Base-by-base conservation (phyloP, 2,888 invertebrate genomes). In the Nemotelus nigrinus region DNA sequence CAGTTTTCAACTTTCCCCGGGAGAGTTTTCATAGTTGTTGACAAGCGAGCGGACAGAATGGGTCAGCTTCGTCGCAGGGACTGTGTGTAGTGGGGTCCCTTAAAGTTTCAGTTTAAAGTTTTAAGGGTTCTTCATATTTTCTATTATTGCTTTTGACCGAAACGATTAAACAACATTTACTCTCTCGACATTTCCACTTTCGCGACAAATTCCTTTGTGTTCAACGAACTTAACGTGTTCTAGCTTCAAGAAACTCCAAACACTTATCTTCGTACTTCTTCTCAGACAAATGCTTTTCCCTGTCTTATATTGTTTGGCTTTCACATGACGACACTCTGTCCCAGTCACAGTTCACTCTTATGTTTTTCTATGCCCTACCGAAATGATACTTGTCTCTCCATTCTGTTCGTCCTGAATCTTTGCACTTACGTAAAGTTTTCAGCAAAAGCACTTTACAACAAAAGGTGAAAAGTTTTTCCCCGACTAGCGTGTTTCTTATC, bases 111-210 rank as follows among this genome's bases (percentile, higher is more conserved):
- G 5, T 55, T 43, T 50, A 68, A 72, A 60, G 8, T 74, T 63
- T 39, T 39, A 63, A 63, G 63, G 47, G 47, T 74, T 41, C 63
- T 60, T 74, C 63, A 63, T 74, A 74, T 41, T 74, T 74, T 60
- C 41, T 48, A 48, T 63, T 74, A 63, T 74, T 41, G 48, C 63
- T 63, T 47, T 41, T 60, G 74, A 74, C 74, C 63, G 63, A 4
- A 47, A 63, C 74, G 74, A 74, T 74, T 74, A 74, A 74, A 74
- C 50, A 60, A 63, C 63, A 74, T 63, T 74, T 74, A 57, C 47
- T 63, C 47, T 60, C 39, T 47, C 60, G 5, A 43, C 47, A 47
- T 63, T 60, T 74, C 6, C 47, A 58, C 48, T 39, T 41, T 8
- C 63, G 7, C 25, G 57, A 25, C 25, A 25, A 25, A 25, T 25